Percentiles rank a stretch among this genome's conserved stretches.
These are phyloP conservation scores for Coracias cyanogaster DNA, from an alignment of 2,797 vertebrate species.

Conservation along the genomic window DNA sequence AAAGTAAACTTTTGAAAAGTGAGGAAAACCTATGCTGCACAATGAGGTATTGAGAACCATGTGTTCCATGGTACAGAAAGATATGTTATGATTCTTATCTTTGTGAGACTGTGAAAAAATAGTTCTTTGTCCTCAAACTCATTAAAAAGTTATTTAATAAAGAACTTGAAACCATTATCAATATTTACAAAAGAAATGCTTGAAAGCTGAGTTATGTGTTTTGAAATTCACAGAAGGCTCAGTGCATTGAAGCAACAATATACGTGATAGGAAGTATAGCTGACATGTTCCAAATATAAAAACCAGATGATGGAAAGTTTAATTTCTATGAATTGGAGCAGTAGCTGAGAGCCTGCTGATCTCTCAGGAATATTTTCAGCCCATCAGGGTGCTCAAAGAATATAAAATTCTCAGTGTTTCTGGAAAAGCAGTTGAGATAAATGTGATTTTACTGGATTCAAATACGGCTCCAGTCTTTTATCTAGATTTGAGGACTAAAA, in stretches of 20 bases:
- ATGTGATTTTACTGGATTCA: background rate
- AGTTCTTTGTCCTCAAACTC: constrained; percentile 76
- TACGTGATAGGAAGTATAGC: constrained; percentile 79
- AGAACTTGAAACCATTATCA: constrained; percentile 82
- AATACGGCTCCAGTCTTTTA: background rate
- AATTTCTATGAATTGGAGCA: constrained; percentile 75
- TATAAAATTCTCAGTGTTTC: constrained; percentile 41
- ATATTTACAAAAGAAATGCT: constrained; percentile 82
- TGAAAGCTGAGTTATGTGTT: constrained; percentile 77
- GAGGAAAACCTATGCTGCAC: constrained; percentile 26
- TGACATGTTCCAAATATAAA: constrained; percentile 82
- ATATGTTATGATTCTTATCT: constrained; percentile 80
- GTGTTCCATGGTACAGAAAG: constrained; percentile 73
- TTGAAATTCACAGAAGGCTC: constrained; percentile 76
- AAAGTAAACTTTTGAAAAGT: constrained; percentile 57
- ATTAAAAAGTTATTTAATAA: constrained; percentile 83
- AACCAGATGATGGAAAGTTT: constrained; percentile 84
- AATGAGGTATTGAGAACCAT: constrained; percentile 71
- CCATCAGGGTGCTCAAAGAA: constrained; percentile 25
- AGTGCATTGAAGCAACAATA: constrained; percentile 69
- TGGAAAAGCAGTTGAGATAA: constrained; percentile 63
- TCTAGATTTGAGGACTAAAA: background rate
- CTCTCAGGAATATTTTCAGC: constrained; percentile 60
- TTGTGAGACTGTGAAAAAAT: constrained; percentile 76
- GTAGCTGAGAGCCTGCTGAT: constrained; percentile 73